Base-by-base conservation (phyloP, 2,797 vertebrate species). In the Esox masquinongy region DNA sequence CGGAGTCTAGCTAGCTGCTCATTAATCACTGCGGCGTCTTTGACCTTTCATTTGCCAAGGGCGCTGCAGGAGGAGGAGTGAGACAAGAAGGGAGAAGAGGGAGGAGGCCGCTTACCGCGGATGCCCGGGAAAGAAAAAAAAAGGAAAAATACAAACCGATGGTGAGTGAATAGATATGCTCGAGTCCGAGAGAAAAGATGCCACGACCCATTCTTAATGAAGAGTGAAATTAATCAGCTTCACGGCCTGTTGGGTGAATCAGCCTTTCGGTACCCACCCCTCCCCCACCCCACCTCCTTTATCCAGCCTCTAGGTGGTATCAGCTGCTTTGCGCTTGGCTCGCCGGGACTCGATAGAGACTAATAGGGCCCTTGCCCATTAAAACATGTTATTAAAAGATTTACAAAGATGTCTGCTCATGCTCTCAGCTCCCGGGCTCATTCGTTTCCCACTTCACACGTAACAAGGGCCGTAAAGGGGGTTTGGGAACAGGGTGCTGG, bases 1-100 rank as follows among this genome's bases (percentile, higher is more conserved):
- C 90, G 90, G 93, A 90, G 91, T 93, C 91, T 92, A 92, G 56
- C 91, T 91, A 92, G 56, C 91, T 91, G 92, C 93, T 94, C 94
- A 95, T 95, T 95, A 95, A 95, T 95, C 94, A 95, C 93, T 92
- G 92, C 92, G 92, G 91, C 89, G 92, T 95, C 92, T 94, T 93
- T 94, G 93, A 95, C 94, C 94, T 95, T 95, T 94, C 93, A 94
- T 95, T 94, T 94, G 93, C 93, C 94, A 95, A 95, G 94, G 94
- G 94, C 92, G 83, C 91, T 88, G 90, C 82, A 81, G 29, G 34
- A 87, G 83, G 88, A 87, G 53, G 34, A 79, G 76, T 16, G 59
- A 64, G 75, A 74, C 73, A 77, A 83, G 69, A 68, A 19, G 66
- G 17, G 61, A 50, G 76, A 81, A 74, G 73, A 70, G 68, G 66